These are phyloP conservation scores for Parnassius mnemosyne DNA, from an alignment of 2,888 invertebrate species.

Conservation along the genomic window DNA sequence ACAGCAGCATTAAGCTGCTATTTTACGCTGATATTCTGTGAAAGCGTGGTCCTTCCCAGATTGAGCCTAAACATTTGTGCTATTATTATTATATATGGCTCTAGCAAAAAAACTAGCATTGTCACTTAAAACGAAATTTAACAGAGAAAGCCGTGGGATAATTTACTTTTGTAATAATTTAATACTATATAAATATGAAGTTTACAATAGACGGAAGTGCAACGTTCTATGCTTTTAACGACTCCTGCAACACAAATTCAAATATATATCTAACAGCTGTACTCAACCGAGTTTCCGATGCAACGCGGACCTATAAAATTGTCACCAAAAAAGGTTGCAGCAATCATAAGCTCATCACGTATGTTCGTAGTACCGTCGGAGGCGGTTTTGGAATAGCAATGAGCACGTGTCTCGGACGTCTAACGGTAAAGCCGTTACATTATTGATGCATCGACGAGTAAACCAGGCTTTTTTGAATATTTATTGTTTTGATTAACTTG, in stretches of 20 bases:
- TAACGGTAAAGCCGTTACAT: constrained; percentile 37
- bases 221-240: neutral
- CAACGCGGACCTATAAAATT: constrained; percentile 3
- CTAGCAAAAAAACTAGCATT: too few relatives aligned
- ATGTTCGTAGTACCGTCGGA: constrained; percentile 11
- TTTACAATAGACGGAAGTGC: constrained; percentile 1
- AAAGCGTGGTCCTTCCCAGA: too few relatives aligned
- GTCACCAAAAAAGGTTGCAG: constrained; percentile 16
- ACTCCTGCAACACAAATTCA: neutral
- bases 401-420: constrained; percentile 39
- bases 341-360: constrained; percentile 14
- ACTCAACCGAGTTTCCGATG: neutral
- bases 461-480: constrained; percentile 32
- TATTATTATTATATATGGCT: too few relatives aligned
- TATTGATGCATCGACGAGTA: constrained; percentile 39
- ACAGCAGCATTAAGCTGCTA: too few relatives aligned
- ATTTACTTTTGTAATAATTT: too few relatives aligned
- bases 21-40: too few relatives aligned
- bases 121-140: too few relatives aligned
- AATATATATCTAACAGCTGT: neutral
- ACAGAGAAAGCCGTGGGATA: too few relatives aligned
- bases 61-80: too few relatives aligned
- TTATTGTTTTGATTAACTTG: constrained; percentile 28
- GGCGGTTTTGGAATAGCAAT: constrained; percentile 46
- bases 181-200: too few relatives aligned